Evolutionary conservation across 2,797 vertebrate species (phyloP).

Genomic region (Chaunax sp.): DNA sequence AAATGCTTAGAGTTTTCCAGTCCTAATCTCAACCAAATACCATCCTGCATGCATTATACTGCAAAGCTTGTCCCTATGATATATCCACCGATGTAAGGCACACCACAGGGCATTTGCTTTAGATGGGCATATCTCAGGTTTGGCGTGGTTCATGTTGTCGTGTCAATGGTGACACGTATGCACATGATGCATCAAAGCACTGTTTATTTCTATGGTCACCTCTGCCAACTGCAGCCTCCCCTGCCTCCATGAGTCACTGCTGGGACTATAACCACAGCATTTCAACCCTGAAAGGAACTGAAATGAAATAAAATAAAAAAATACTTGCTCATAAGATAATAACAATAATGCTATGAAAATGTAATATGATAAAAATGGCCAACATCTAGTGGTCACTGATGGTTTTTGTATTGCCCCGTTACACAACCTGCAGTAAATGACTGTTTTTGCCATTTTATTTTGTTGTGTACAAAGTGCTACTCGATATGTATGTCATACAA

Average conservation of each 20-base stretch:
- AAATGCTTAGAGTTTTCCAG: not conserved
- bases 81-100: slow-evolving; percentile 16
- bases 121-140: slow-evolving; percentile 38
- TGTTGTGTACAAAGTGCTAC: too few relatives aligned
- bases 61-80: slow-evolving; percentile 42
- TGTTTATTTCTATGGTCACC: slow-evolving; percentile 54
- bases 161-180: slow-evolving; percentile 59
- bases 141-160: slow-evolving; percentile 43
- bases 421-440: too few relatives aligned
- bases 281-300: not conserved
- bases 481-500: not conserved
- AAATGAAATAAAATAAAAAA: not conserved
- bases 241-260: slow-evolving; percentile 43
- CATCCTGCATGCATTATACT: not conserved
- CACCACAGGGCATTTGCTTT: slow-evolving; percentile 16
- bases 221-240: slow-evolving; percentile 45
- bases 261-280: slow-evolving; percentile 26
- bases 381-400: too few relatives aligned
- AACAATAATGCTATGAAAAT: not conserved
- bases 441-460: too few relatives aligned
- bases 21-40: slow-evolving; percentile 10
- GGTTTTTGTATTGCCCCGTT: too few relatives aligned
- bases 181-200: slow-evolving; percentile 39
- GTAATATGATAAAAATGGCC: too few relatives aligned
- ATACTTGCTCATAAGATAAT: not conserved